Percentiles rank a stretch among this genome's conserved stretches.
Conservation (phyloP, 92 coral and sea anemone species). For the Pocillopora meandrina region DNA sequence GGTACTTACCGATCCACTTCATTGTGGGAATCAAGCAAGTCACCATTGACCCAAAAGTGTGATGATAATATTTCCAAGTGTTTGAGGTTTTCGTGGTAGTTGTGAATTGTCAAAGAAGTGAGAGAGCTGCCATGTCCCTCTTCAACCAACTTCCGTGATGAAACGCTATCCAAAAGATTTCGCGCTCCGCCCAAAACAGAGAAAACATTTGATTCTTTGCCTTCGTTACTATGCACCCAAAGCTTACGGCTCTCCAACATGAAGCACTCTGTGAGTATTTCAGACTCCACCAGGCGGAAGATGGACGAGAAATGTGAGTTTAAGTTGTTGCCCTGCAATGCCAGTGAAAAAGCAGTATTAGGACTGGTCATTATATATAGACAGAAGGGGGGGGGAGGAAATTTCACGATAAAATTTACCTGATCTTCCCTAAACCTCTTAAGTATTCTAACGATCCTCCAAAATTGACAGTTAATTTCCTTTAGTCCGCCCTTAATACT, state of each 20-base stretch:
- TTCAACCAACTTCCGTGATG: slow-evolving; percentile 12
- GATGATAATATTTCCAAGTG: slow-evolving; percentile 57
- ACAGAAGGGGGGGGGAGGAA: no score
- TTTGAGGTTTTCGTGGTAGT: slow-evolving; percentile 62
- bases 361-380: no score
- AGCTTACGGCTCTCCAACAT: slow-evolving; percentile 8
- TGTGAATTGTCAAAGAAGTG: slow-evolving; percentile 50
- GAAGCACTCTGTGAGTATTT: slow-evolving; percentile 1
- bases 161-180: background rate
- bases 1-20: slow-evolving; percentile 50
- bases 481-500: no score
- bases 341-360: background rate
- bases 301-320: background rate
- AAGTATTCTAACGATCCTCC: no score
- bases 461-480: no score
- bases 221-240: slow-evolving; percentile 7
- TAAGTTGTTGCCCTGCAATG: slow-evolving; percentile 14
- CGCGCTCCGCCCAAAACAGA: slow-evolving; percentile 27
- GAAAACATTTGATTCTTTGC: slow-evolving; percentile 5
- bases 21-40: slow-evolving; percentile 48
- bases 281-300: slow-evolving; percentile 16
- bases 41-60: slow-evolving; percentile 78
- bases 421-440: no score
- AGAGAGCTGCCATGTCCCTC: slow-evolving; percentile 31
- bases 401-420: no score